Percentiles rank a stretch among this genome's conserved stretches.
phyloP scores from a whole-genome alignment of 1,140 invertebrate species.

The Drosophila chauvacae region DNA sequence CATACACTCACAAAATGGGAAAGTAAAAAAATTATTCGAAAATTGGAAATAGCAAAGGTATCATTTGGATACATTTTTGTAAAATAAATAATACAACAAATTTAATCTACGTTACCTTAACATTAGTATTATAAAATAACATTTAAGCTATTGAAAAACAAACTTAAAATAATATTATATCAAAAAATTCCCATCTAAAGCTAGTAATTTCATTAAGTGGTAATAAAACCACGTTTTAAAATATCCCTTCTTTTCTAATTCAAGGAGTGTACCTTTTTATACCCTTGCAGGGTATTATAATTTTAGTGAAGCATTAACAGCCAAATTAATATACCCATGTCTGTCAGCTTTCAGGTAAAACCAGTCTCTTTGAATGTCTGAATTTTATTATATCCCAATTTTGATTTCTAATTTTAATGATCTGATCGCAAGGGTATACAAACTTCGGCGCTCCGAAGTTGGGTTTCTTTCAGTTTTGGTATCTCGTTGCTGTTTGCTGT shows the following conservation, averaged over 20 bases:
- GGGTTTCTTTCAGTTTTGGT: neutral
- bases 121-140: neutral
- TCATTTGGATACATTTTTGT: neutral
- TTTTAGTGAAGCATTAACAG: no score
- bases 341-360: no score
- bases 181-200: no score
- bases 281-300: no score
- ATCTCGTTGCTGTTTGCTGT: conserved; percentile 11
- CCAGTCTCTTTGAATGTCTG: no score
- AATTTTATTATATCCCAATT: no score
- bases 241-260: neutral
- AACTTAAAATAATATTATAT: neutral
- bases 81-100: neutral
- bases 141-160: neutral
- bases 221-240: neutral
- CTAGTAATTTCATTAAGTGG: neutral
- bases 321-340: no score
- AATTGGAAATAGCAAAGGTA: neutral
- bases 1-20: neutral
- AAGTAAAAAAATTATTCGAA: neutral
- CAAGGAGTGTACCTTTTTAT: no score
- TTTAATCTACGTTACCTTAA: neutral
- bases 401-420: no score
- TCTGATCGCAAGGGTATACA: no score
- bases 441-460: no score